Evolutionary conservation across 1,140 invertebrate species (phyloP).

Genomic region (Phymastichus coffea): DNA sequence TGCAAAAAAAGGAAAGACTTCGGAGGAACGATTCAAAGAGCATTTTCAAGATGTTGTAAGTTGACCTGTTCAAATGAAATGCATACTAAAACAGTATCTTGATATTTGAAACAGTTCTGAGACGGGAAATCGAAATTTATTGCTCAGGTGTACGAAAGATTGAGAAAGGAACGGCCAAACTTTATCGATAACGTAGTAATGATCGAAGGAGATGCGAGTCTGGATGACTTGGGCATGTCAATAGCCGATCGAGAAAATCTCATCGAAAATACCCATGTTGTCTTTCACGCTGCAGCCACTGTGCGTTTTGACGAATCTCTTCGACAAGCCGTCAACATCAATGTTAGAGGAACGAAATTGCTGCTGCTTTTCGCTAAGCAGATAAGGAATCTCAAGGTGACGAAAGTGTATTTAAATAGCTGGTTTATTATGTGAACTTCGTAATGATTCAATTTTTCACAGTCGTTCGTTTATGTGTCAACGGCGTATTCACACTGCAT

Average conservation of each 20-base stretch:
- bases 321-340: constrained; percentile 62
- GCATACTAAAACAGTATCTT: too few species aligned
- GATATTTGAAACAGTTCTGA: too few species aligned
- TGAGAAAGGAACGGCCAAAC: constrained; percentile 49
- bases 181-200: constrained; percentile 59
- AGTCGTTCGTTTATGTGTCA: constrained; percentile 59
- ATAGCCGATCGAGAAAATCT: constrained; percentile 55
- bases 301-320: constrained; percentile 84
- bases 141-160: constrained; percentile 58
- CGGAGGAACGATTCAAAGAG: constrained; percentile 59
- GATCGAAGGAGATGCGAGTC: constrained; percentile 63
- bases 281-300: constrained; percentile 91
- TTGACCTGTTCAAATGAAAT: constrained; percentile 31
- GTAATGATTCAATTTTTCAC: constrained; percentile 4
- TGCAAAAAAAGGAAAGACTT: constrained; percentile 68
- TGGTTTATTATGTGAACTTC: neutral
- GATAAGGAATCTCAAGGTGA: constrained; percentile 67
- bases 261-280: constrained; percentile 57
- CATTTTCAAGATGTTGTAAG: constrained; percentile 61
- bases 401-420: neutral
- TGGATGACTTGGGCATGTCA: constrained; percentile 61
- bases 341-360: constrained; percentile 63
- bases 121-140: too few species aligned
- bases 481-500: constrained; percentile 72
- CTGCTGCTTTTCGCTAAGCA: constrained; percentile 63